Evolutionary conservation across 2,797 vertebrate genomes (phyloP), one percentile per base, ranked within the genome.

Genomic region (Trematomus bernacchii): DNA sequence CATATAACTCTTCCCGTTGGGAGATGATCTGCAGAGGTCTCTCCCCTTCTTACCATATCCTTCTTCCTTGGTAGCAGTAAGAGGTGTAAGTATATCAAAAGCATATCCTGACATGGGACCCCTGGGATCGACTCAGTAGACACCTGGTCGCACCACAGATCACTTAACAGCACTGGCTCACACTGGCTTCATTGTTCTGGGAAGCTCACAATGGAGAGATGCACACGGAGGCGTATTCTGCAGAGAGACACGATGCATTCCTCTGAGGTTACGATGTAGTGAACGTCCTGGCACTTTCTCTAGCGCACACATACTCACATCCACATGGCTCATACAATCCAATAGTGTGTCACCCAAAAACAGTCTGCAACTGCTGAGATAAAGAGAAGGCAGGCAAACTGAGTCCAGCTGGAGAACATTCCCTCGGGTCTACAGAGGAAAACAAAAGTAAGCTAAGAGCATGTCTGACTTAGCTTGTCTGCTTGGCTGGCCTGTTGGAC

Each of bases 391-490:
- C 68, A 83, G 79, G 69, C 71, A 85, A 90, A 90, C 80, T 69
- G 72, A 50, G 72, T 92, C 82, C 89, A 93, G 91, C 90, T 93
- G 89, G 87, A 86, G 76, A 79, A 55, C 73, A 42, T 82, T 83
- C 85, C 80, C 88, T 84, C 76, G 79, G 89, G 87, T 91, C 87
- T 80, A 73, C 74, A 73, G 70, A 84, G 73, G 68, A 80, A 93
- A 84, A 92, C 82, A 52, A 89, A 91, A 86, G 90, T 76, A 73
- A 79, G 79, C 27, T 58, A 81, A 90, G 91, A 87, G 75, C 84
- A 86, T 86, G 84, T 85, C 85, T 87, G 92, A 85, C 90, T 87
- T 79, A 80, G 82, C 67, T 69, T 79, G 87, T 84, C 85, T 93
- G 84, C 84, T 85, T 65, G 75, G 73, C 83, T 75, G 75, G 79